phyloP scores from a whole-genome alignment of 1,140 invertebrate genomes.

The Trachymyrmex septentrionalis region DNA sequence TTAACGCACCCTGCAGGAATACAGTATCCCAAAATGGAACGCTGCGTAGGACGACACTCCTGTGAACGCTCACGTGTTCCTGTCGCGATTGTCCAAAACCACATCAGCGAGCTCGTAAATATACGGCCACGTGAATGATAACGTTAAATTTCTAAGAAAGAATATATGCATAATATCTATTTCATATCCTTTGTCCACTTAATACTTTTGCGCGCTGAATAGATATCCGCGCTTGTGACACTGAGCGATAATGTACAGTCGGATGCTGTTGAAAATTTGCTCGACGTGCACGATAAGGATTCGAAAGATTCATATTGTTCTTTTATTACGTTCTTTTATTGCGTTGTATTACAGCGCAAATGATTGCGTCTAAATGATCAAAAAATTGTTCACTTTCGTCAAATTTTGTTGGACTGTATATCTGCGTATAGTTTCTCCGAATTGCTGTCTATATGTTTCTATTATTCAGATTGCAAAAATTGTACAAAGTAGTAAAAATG shows the following conservation, averaged over 20 bases:
- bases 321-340: no score
- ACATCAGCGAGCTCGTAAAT: constrained; percentile 22
- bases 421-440: no score
- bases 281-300: no score
- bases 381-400: no score
- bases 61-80: constrained; percentile 72
- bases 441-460: no score
- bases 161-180: constrained; percentile 64
- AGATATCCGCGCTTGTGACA: constrained; percentile 47
- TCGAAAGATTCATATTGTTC: no score
- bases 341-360: no score
- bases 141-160: constrained; percentile 73
- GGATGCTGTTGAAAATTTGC: not conserved
- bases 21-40: constrained; percentile 62
- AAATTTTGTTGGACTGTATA: no score
- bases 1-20: constrained; percentile 76
- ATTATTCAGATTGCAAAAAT: no score
- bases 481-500: no score
- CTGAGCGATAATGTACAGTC: constrained; percentile 39
- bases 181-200: constrained; percentile 35
- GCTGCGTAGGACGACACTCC: constrained; percentile 74
- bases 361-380: no score
- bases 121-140: constrained; percentile 30
- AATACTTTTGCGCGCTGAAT: constrained; percentile 31
- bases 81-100: constrained; percentile 35